A percentile compares a stretch with the other conserved stretches of the same genome.
Conservation (phyloP, 1,140 invertebrate genomes). For the Calephelis nemesis region DNA sequence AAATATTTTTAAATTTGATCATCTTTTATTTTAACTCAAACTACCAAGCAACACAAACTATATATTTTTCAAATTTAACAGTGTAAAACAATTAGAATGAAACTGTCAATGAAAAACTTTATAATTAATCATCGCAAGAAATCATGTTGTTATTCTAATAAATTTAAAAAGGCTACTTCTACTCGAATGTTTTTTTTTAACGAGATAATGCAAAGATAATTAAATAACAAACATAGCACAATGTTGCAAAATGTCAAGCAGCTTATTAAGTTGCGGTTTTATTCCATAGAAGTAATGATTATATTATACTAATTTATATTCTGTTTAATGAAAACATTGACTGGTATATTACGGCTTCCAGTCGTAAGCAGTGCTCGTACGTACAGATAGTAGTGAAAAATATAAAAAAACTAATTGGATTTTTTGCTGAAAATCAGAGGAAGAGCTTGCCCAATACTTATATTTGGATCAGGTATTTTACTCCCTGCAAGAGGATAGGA, state of each 20-base stretch:
- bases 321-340: conserved; percentile 4
- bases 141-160: neutral
- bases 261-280: conserved; percentile 1
- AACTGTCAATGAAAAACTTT: no score
- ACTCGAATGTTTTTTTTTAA: neutral
- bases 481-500: no score
- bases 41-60: no score
- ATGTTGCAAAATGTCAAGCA: neutral
- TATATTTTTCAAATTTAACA: no score
- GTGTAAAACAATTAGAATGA: no score
- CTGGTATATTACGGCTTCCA: neutral
- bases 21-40: no score
- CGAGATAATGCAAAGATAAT: neutral
- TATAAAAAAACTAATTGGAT: no score
- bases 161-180: neutral
- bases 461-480: no score
- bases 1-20: no score
- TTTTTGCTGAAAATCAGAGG: no score
- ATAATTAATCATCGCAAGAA: neutral
- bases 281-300: neutral
- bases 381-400: no score
- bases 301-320: neutral
- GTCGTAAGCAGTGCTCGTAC: neutral
- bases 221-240: neutral
- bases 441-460: no score